These are phyloP conservation scores for Sphecodes monilicornis DNA, from an alignment of 2,888 invertebrate genomes.

Conservation along the genomic window DNA sequence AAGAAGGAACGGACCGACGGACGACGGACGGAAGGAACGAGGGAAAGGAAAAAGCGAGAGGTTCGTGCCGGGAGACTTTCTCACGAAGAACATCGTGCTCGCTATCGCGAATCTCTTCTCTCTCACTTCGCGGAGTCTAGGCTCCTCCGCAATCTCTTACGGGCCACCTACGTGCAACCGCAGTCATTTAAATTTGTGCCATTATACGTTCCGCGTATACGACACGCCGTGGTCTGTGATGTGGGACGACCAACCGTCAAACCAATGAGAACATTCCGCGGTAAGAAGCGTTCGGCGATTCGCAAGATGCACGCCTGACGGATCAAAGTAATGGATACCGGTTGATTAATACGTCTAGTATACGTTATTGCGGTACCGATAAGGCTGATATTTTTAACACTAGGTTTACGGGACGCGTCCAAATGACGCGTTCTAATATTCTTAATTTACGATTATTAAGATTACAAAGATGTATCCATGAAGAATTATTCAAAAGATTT, in stretches of 20 bases:
- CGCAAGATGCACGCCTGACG: background rate
- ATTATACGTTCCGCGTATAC: conserved; percentile 67
- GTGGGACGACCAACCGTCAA: conserved; percentile 45
- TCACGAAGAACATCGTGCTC: conserved; percentile 69
- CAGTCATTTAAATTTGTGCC: conserved; percentile 78
- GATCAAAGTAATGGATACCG: too few relatives aligned
- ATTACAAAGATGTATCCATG: too few relatives aligned
- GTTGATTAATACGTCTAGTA: too few relatives aligned
- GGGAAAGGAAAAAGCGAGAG: conserved; percentile 3
- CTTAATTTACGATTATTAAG: too few relatives aligned
- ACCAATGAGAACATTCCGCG: conserved; percentile 26
- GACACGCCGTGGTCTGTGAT: conserved; percentile 36
- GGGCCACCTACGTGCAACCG: conserved; percentile 73
- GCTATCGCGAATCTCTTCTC: conserved; percentile 71
- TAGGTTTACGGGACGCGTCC: too few relatives aligned
- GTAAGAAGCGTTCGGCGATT: background rate
- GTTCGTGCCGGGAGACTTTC: conserved; percentile 71
- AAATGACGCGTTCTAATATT: too few relatives aligned
- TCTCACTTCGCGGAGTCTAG: conserved; percentile 64
- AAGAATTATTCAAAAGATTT: too few relatives aligned
- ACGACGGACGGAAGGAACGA: conserved; percentile 5
- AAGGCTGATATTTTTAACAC: too few relatives aligned
- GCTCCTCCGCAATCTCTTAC: conserved; percentile 72
- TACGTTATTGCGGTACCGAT: too few relatives aligned
- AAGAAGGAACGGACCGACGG: conserved; percentile 59